Evolutionary conservation across 2,113 vertebrate species (phyloP).

Genomic region (Micromys minutus): DNA sequence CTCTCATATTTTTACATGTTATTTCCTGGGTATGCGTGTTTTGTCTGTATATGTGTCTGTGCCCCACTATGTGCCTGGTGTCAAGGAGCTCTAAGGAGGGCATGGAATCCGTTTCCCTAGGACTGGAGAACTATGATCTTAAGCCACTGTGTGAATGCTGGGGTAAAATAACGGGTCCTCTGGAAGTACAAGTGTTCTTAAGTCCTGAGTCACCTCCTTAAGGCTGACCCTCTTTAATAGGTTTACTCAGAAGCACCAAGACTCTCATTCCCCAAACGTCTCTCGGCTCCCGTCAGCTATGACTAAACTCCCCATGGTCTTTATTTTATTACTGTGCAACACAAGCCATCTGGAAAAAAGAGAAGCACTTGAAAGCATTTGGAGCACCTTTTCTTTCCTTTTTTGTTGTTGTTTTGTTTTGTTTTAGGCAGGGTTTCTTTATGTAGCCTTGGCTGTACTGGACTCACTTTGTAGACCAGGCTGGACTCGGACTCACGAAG

Average conservation of each 20-base stretch:
- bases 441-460: no score
- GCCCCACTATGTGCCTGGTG: neutral
- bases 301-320: neutral
- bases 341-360: neutral
- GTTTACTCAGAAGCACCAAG: neutral
- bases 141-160: neutral
- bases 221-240: neutral
- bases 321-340: neutral
- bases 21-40: neutral
- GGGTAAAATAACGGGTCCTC: neutral
- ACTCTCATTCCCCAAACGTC: neutral
- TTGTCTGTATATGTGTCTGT: neutral
- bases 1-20: neutral
- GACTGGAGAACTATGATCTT: neutral
- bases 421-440: no score
- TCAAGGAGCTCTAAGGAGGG: neutral
- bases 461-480: no score
- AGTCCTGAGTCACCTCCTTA: neutral
- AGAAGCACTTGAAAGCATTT: neutral
- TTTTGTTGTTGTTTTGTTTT: no score
- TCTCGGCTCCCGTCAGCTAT: neutral
- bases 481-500: no score
- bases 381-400: neutral
- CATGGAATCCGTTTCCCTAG: no score
- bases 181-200: neutral